Conservation (phyloP, 2,888 invertebrate genomes). For the Trissolcus brochymenae region DNA sequence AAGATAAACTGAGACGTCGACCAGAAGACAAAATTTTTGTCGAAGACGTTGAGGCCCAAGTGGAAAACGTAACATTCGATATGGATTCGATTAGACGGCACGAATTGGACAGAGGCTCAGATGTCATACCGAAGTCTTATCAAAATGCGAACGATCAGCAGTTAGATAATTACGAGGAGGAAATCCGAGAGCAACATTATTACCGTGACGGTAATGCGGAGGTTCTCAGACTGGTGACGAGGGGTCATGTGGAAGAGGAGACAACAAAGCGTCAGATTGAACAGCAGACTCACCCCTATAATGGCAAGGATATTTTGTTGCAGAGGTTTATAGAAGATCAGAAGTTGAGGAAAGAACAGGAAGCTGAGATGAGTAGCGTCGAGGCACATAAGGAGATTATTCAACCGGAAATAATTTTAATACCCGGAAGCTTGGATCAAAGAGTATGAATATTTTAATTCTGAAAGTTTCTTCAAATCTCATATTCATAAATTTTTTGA, state of each 20-base stretch:
- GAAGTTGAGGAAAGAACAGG: conserved; percentile 66
- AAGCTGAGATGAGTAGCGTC: conserved; percentile 57
- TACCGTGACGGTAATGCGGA: conserved; percentile 91
- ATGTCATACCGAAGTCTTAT: conserved; percentile 74
- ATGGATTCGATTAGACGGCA: conserved; percentile 86
- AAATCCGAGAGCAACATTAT: conserved; percentile 83
- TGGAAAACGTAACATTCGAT: conserved; percentile 73
- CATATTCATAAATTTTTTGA: neutral
- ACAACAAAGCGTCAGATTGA: conserved; percentile 72
- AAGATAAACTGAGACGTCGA: conserved; percentile 56
- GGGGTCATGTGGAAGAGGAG: conserved; percentile 83
- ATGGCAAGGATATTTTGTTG: conserved; percentile 90
- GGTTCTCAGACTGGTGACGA: conserved; percentile 86
- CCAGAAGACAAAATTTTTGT: conserved; percentile 78
- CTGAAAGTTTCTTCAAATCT: too few relatives aligned
- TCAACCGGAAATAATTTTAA: conserved; percentile 64
- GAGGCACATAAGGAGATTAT: conserved; percentile 69
- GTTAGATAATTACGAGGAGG: conserved; percentile 63
- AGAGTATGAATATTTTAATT: conserved; percentile 31
- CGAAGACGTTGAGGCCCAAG: conserved; percentile 80
- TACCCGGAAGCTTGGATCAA: conserved; percentile 58
- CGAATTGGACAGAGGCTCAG: conserved; percentile 87
- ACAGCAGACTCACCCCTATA: conserved; percentile 73
- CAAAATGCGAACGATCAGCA: conserved; percentile 62
- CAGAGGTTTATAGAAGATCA: conserved; percentile 90